Conservation (phyloP, 1,140 invertebrate genomes). For the Gonatopus flavifemur region DNA sequence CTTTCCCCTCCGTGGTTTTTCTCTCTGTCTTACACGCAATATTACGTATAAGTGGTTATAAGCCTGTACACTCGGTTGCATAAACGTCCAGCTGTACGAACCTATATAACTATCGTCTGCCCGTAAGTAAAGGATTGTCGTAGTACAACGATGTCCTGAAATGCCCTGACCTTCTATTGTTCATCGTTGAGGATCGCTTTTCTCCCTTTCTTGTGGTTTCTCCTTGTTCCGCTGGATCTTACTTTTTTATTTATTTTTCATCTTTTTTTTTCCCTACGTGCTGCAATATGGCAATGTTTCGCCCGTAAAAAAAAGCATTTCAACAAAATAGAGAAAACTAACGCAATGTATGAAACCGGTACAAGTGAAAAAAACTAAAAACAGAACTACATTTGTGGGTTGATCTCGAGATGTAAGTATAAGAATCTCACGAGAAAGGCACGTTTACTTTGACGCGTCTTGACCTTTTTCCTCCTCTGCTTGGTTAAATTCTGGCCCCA, state of each 20-base stretch:
- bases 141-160: conserved; percentile 27
- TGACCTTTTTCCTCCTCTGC: conserved; percentile 24
- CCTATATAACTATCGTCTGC: not conserved
- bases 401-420: conserved; percentile 10
- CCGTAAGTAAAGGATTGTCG: too few relatives aligned
- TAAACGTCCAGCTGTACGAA: conserved; percentile 9
- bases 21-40: too few relatives aligned
- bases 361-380: not conserved
- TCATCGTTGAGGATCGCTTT: conserved; percentile 25
- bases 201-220: conserved; percentile 17
- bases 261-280: not conserved
- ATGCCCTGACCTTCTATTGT: conserved; percentile 40
- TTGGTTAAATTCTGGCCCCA: too few relatives aligned
- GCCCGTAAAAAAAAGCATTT: conserved; percentile 1
- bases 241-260: conserved; percentile 10
- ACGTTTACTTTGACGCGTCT: conserved; percentile 18
- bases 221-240: too few relatives aligned
- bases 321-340: not conserved
- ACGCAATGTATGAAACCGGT: too few relatives aligned
- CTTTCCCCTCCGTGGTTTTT: conserved; percentile 17
- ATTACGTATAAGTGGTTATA: too few relatives aligned
- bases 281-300: conserved; percentile 20
- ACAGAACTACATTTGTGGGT: conserved; percentile 4
- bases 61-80: conserved; percentile 23
- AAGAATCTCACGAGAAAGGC: conserved; percentile 11